Conservation (phyloP, 2,797 vertebrate species). For the Molossus molossus region DNA sequence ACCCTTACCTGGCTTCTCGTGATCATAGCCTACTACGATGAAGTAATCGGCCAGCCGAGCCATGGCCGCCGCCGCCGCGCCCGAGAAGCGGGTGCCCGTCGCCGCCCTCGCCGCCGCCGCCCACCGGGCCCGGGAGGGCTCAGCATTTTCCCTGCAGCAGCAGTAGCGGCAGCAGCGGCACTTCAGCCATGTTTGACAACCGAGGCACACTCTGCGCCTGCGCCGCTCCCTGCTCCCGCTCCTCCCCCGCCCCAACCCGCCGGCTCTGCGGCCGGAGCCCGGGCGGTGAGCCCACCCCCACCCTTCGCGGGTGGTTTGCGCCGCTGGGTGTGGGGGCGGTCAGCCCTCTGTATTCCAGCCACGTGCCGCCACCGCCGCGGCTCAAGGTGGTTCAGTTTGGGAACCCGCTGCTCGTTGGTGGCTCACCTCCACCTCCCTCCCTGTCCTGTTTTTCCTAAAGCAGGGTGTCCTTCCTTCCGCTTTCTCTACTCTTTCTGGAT, state of each 20-base stretch:
- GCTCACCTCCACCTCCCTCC: not conserved
- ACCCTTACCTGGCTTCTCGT: conserved; percentile 96
- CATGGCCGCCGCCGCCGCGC: conserved; percentile 92
- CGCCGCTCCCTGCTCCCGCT: conserved; percentile 88
- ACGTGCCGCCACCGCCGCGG: not conserved
- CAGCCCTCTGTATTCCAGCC: not conserved
- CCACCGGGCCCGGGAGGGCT: conserved; percentile 91
- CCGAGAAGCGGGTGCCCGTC: conserved; percentile 76
- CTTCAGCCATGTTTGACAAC: conserved; percentile 99
- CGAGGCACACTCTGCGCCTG: conserved; percentile 93
- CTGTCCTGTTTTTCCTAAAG: not conserved
- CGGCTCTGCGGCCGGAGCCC: not conserved
- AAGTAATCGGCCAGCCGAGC: conserved; percentile 98
- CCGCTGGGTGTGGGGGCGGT: not conserved
- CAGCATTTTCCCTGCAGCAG: conserved; percentile 95
- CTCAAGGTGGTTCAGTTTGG: not conserved
- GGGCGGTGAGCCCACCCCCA: not conserved
- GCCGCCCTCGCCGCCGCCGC: conserved; percentile 86
- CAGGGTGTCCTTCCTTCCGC: conserved; percentile 19
- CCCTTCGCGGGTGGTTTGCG: rapidly evolving
- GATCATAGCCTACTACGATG: conserved; percentile 97
- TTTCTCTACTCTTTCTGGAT: not conserved
- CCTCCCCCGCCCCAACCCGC: conserved; percentile 80
- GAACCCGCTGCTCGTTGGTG: not conserved
- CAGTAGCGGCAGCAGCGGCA: conserved; percentile 89